Percentiles rank a stretch among this genome's conserved stretches.
These are phyloP conservation scores for Beroe ovata DNA, from an alignment of 37 sponge, comb jelly and placozoan genomes.

Conservation along the genomic window DNA sequence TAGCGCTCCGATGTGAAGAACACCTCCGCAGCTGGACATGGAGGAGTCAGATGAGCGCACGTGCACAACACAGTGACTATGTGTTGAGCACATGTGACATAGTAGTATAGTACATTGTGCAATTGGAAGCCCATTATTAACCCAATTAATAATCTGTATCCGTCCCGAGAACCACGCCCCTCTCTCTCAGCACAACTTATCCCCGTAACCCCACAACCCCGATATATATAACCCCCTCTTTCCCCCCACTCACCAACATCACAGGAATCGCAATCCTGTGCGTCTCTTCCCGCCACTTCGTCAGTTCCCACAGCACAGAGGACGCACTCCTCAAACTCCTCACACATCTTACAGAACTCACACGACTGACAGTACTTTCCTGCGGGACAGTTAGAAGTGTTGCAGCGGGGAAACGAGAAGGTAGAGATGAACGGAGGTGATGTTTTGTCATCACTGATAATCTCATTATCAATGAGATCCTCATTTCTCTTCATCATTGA, in stretches of 20 bases:
- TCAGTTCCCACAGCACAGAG: slow-evolving; percentile 12
- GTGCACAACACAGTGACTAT: too few relatives aligned
- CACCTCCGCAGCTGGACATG: not conserved
- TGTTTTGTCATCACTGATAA: too few relatives aligned
- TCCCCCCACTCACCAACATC: slow-evolving; percentile 33
- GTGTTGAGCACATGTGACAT: too few relatives aligned
- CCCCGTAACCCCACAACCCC: too few relatives aligned
- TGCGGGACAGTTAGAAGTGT: not conserved
- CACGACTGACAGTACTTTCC: slow-evolving; percentile 58
- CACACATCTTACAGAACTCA: slow-evolving; percentile 44
- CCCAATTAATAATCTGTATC: too few relatives aligned
- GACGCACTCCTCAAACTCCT: slow-evolving; percentile 36
- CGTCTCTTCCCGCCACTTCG: slow-evolving; percentile 1
- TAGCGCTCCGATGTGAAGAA: not conserved
- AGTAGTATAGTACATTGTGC: too few relatives aligned
- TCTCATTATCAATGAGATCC: too few relatives aligned
- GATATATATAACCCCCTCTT: not conserved
- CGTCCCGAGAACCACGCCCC: not conserved
- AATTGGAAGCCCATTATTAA: too few relatives aligned
- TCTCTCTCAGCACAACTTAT: not conserved
- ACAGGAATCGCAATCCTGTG: slow-evolving; percentile 37
- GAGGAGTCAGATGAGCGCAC: too few relatives aligned
- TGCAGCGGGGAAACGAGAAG: too few relatives aligned
- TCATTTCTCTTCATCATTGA: too few relatives aligned
- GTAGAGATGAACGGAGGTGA: too few relatives aligned